Conservation (phyloP, 2,113 vertebrate species). For the Telmatochromis sp. region DNA sequence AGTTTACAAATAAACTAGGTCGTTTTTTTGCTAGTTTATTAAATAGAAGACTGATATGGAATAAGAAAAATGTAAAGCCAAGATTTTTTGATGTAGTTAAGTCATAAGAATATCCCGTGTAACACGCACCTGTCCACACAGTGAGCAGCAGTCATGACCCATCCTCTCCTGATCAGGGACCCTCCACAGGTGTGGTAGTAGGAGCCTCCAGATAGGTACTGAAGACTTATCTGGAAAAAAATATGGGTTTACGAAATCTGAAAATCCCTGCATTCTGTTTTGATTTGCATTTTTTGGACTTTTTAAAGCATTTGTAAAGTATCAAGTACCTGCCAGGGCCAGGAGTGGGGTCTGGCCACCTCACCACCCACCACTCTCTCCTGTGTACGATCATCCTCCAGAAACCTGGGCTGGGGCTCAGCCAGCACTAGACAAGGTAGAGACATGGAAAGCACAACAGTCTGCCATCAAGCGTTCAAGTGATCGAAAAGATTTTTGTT, state of each 20-base stretch:
- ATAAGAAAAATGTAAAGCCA: not conserved
- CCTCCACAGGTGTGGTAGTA: slow-evolving; percentile 84
- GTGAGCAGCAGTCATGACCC: slow-evolving; percentile 88
- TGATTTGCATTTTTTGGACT: not conserved
- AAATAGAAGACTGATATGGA: not conserved
- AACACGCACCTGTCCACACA: slow-evolving; percentile 72
- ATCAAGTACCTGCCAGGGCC: slow-evolving; percentile 84
- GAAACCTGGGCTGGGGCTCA: slow-evolving; percentile 69
- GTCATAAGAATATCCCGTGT: not conserved
- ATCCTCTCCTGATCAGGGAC: slow-evolving; percentile 73
- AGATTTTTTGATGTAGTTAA: not conserved
- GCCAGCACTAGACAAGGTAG: slow-evolving; percentile 53
- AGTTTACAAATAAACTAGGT: not conserved
- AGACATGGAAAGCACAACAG: not conserved
- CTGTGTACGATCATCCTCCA: slow-evolving; percentile 15
- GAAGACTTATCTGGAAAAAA: slow-evolving; percentile 25
- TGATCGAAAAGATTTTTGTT: not conserved
- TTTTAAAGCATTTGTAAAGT: not conserved
- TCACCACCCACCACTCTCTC: slow-evolving; percentile 81
- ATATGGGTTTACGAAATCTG: not conserved
- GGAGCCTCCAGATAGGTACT: slow-evolving; percentile 62
- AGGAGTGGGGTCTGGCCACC: slow-evolving; percentile 68
- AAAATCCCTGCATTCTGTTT: not conserved
- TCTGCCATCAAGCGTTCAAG: not conserved
- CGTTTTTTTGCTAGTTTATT: not conserved